A percentile compares a stretch with the other conserved stretches of the same genome.
Evolutionary conservation across 2,113 vertebrate species (phyloP).

Genomic region (Dipodomys merriami): DNA sequence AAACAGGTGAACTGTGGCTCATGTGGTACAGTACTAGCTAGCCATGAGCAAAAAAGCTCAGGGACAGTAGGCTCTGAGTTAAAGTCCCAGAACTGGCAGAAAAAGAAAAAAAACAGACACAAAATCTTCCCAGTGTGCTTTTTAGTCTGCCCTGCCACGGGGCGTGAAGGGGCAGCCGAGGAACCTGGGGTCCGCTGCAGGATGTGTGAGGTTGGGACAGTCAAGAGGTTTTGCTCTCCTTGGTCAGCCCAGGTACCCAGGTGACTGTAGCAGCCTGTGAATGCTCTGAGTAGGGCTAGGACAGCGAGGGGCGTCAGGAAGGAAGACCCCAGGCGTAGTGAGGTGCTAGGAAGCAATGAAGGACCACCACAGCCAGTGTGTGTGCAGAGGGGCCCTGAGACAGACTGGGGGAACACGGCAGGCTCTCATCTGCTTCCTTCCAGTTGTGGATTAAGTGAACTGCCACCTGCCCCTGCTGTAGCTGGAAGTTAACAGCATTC

Average conservation of each 20-base stretch:
- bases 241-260: neutral
- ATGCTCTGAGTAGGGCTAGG: neutral
- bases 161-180: too few species aligned
- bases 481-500: neutral
- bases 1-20: too few species aligned
- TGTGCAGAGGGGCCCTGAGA: neutral
- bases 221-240: neutral
- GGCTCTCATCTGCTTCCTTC: rapidly evolving
- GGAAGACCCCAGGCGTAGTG: too few species aligned
- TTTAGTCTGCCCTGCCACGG: neutral
- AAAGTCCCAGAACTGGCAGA: too few species aligned
- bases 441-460: rapidly evolving
- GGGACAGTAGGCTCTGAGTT: too few species aligned
- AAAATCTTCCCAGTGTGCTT: too few species aligned
- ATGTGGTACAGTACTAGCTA: too few species aligned
- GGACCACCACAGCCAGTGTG: rapidly evolving
- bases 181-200: neutral
- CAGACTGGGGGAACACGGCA: rapidly evolving
- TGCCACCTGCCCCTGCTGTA: too few species aligned
- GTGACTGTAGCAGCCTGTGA: rapidly evolving
- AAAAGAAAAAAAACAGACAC: too few species aligned
- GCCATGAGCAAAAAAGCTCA: too few species aligned
- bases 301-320: neutral
- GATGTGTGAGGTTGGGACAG: too few species aligned
- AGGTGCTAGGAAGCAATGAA: too few species aligned